phyloP scores from a whole-genome alignment of 2,888 invertebrate genomes.

The Leptinotarsa tumamoca region DNA sequence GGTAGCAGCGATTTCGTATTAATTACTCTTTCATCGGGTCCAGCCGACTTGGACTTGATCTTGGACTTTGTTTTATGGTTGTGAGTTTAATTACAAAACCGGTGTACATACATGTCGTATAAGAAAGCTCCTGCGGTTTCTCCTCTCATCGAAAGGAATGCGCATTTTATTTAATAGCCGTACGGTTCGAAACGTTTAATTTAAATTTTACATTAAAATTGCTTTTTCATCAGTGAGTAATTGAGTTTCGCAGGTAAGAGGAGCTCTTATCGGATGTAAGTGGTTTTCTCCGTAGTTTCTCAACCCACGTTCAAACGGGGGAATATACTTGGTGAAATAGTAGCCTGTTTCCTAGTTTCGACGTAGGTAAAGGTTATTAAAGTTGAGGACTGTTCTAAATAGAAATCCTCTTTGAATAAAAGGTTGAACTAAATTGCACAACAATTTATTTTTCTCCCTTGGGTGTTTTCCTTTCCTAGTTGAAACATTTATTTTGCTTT shows the following conservation, averaged over 20 bases:
- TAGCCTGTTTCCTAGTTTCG: no score
- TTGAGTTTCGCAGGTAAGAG: not conserved
- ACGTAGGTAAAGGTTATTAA: no score
- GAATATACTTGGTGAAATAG: no score
- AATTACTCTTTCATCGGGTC: constrained; percentile 33
- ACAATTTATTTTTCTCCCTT: no score
- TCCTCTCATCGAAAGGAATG: constrained; percentile 3
- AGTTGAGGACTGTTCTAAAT: no score
- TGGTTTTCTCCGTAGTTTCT: not conserved
- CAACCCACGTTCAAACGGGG: not conserved
- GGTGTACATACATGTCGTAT: constrained; percentile 19
- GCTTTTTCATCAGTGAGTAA: not conserved
- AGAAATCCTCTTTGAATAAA: no score
- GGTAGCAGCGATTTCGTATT: constrained; percentile 36
- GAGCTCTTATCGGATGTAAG: not conserved
- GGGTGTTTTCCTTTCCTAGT: no score
- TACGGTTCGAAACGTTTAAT: not conserved
- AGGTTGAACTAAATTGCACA: no score
- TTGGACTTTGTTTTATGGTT: constrained; percentile 44
- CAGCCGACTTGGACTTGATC: constrained; percentile 45
- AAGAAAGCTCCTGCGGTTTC: constrained; percentile 11
- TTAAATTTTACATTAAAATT: constrained; percentile 7
- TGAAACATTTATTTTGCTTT: no score
- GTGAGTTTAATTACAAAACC: constrained; percentile 38
- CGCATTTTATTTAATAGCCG: not conserved